Evolutionary conservation across 2,797 vertebrate genomes (phyloP).

Genomic region (Falco naumanni): DNA sequence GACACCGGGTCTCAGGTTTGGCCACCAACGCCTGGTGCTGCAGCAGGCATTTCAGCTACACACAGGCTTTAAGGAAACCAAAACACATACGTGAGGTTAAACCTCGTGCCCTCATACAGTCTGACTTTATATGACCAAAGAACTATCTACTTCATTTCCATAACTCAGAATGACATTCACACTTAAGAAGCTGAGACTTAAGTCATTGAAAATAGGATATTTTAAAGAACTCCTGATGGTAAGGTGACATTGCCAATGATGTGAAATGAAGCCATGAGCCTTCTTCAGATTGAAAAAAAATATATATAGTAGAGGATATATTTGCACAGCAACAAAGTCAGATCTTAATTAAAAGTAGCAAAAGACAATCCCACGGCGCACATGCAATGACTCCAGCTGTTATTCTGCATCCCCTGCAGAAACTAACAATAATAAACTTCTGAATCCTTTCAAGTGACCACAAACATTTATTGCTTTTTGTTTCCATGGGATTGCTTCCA

Average conservation of each 20-base stretch:
- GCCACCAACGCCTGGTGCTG: not conserved
- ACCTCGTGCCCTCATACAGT: not conserved
- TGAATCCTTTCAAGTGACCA: slow-evolving; percentile 24
- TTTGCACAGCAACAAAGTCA: not conserved
- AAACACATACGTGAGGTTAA: not conserved
- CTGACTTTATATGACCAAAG: not conserved
- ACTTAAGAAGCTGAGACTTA: not conserved
- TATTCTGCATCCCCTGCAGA: not conserved
- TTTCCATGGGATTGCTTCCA: slow-evolving; percentile 11
- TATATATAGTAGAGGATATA: not conserved
- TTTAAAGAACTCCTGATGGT: not conserved
- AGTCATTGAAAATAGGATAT: not conserved
- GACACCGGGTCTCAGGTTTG: not conserved
- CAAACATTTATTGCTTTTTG: slow-evolving; percentile 20
- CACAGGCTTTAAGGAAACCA: not conserved
- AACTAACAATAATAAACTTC: not conserved
- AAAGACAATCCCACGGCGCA: not conserved
- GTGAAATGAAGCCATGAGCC: not conserved
- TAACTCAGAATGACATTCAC: not conserved
- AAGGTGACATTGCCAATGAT: not conserved
- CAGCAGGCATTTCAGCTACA: not conserved
- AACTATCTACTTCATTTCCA: not conserved
- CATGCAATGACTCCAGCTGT: not conserved
- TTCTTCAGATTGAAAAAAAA: not conserved
- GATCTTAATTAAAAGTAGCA: not conserved